These are phyloP conservation scores for Rhyacophila brunnea DNA, from an alignment of 1,140 invertebrate genomes.

Conservation along the genomic window DNA sequence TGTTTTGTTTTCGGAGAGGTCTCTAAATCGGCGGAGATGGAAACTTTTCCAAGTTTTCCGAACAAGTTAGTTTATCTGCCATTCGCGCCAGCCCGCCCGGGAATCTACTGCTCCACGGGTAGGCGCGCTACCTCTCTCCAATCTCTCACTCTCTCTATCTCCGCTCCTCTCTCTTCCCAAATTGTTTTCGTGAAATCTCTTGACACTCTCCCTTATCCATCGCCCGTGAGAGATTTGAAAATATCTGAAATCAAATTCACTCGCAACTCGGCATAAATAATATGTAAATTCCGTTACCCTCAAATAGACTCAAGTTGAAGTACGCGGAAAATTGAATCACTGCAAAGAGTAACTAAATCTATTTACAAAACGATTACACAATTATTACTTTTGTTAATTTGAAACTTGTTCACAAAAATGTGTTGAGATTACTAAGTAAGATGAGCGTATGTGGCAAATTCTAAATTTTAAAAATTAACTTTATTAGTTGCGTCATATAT, in stretches of 20 bases:
- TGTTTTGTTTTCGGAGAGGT: slow-evolving; percentile 33
- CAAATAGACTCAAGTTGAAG: too few species aligned
- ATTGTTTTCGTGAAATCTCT: slow-evolving; percentile 29
- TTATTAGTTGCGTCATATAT: too few species aligned
- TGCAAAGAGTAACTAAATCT: too few species aligned
- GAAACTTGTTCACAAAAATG: too few species aligned
- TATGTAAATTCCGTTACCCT: too few species aligned
- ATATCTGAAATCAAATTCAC: slow-evolving; percentile 15
- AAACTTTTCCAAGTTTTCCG: slow-evolving; percentile 35
- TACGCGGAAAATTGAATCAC: too few species aligned
- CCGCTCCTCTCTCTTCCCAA: slow-evolving; percentile 6
- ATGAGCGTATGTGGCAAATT: too few species aligned
- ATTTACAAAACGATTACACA: too few species aligned
- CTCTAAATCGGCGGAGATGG: slow-evolving; percentile 29
- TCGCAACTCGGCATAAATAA: neutral
- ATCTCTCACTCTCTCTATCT: too few species aligned
- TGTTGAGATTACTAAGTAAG: too few species aligned
- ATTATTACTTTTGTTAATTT: too few species aligned
- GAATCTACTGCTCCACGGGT: neutral
- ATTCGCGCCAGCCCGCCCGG: slow-evolving; percentile 24
- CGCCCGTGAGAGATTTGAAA: slow-evolving; percentile 21
- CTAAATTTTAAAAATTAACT: too few species aligned
- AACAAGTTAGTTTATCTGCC: slow-evolving; percentile 37
- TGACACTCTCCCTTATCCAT: slow-evolving; percentile 22
- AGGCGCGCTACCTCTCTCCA: neutral